Evolutionary conservation across 2,888 invertebrate genomes (phyloP), one percentile per base, ranked within the genome.

Genomic region (Zeuzera pyrina): DNA sequence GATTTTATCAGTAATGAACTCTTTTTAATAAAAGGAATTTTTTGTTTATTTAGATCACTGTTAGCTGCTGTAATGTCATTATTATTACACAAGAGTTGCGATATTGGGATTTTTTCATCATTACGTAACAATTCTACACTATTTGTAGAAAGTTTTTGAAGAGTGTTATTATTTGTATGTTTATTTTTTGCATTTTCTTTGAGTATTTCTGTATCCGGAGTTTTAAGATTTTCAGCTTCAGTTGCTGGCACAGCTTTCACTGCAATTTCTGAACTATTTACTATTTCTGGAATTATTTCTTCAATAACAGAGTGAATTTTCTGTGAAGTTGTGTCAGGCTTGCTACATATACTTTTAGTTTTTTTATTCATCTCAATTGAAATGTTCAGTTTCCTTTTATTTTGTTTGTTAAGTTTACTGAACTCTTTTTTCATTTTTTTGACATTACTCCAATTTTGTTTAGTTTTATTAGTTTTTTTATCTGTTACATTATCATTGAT

Each of bases 371-470:
- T 72, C 58, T 83, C 77, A 45, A 79, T 73, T 15, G 84, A 84
- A 30, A 78, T 67, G 69, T 83, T 78, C 5, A 84, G 43, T 58
- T 83, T 84, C 39, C 55, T 78, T 45, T 52, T 70, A 36, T 69
- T 67, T 36, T 58, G 55, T 36, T 73, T 76, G 36, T 70, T 72
- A 24, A 74, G 45, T 46, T 73, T 81, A 49, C 67, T 73, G 32
- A 84, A 78, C 43, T 78, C 81, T 41, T 73, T 77, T 48, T 67
- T 71, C 79, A 81, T 81, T 54, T 51, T 76, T 42, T 77, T 79
- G 0, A 79, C 76, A 65, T 62, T 74, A 38, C 57, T 69, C 79
- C 78, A 83, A 36, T 62, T 69, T 42, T 70, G 64, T 45, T 70
- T 70, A 2, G 40, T 27, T 40, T 63, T 71, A 28, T 43, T 53